Evolutionary conservation across 2,888 invertebrate genomes (phyloP), one percentile per base, ranked within the genome.

Genomic region (Galeopsomyia nigrocyanea): DNA sequence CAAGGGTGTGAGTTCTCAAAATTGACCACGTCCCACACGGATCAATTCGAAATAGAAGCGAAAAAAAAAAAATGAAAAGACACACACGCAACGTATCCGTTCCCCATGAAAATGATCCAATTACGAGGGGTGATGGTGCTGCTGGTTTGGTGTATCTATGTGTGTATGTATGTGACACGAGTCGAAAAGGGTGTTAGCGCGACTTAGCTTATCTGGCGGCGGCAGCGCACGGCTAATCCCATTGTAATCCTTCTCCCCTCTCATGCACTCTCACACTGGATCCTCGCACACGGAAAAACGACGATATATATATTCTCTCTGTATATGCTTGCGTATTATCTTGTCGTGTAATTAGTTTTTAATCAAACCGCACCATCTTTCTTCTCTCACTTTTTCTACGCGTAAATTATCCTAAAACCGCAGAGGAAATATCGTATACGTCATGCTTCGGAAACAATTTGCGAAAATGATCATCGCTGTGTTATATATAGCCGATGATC

Each of bases 21-120:
- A 58, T 31, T 56, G 66, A 71, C 47, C 66, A 49, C 50, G 50
- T 51, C 51, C 26, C 31, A 49, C 49, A 46, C 10, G 39, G 50
- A n/a, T 16, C 31, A 21, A 55, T 55, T 22, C 21, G 21, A 19
- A 22, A 1, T 5, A 13, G 1, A 39, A 13, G 39, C 5, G 7
- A 39, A 39, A 39, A 39, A 39, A 39, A 39, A 7, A 26, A 26
- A 5, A 26, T 3, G 26, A 26, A 26, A 1, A 9, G 56, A 56
- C 2, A 56, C 14, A 56, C 62, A 26, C 21, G 21, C 14, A 19
- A 39, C 60, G 26, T 39, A 55, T 77, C 78, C 81, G 80, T 81
- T 84, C 80, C 83, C 84, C 84, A 80, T 82, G 84, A 85, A 84
- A 82, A 85, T 84, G 81, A 84, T 83, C 81, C 82, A 86, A 85